Percentiles rank a stretch among this genome's conserved stretches.
Conservation (phyloP, 1,140 invertebrate genomes). For the Drosophila gunungcola region DNA sequence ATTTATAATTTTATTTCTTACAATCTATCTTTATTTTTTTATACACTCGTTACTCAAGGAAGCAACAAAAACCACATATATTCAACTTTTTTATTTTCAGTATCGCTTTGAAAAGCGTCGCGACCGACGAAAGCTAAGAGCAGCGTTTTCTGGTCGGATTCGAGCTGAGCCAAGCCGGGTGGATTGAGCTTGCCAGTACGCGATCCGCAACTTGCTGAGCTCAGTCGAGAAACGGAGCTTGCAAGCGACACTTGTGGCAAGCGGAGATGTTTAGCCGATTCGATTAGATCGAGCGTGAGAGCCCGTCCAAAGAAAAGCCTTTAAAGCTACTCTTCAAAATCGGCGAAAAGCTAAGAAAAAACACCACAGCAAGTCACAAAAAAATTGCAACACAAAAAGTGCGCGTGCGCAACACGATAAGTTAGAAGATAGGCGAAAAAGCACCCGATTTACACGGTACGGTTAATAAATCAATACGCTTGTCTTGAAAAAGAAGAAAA, state of each 20-base stretch:
- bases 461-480: slow-evolving; percentile 2
- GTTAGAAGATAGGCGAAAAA: slow-evolving; percentile 52
- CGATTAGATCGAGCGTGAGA: slow-evolving; percentile 19
- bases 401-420: slow-evolving; percentile 63
- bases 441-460: slow-evolving; percentile 22
- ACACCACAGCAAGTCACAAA: slow-evolving; percentile 40
- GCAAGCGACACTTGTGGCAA: slow-evolving; percentile 73
- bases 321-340: slow-evolving; percentile 50
- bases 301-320: slow-evolving; percentile 43
- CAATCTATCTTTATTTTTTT: slow-evolving; percentile 53
- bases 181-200: slow-evolving; percentile 67
- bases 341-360: slow-evolving; percentile 47
- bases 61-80: slow-evolving; percentile 44
- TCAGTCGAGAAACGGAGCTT: slow-evolving; percentile 79
- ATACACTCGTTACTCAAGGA: slow-evolving; percentile 23
- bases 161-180: slow-evolving; percentile 3
- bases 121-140: slow-evolving; percentile 40
- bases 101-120: slow-evolving; percentile 44
- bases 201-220: slow-evolving; percentile 38
- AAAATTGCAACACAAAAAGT: slow-evolving; percentile 70
- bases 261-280: slow-evolving; percentile 39
- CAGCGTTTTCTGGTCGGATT: not conserved
- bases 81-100: slow-evolving; percentile 42
- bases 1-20: slow-evolving; percentile 60
- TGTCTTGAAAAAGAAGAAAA: slow-evolving; percentile 5